Conservation (phyloP, 2,888 invertebrate genomes). For the Drosophila paracracens region DNA sequence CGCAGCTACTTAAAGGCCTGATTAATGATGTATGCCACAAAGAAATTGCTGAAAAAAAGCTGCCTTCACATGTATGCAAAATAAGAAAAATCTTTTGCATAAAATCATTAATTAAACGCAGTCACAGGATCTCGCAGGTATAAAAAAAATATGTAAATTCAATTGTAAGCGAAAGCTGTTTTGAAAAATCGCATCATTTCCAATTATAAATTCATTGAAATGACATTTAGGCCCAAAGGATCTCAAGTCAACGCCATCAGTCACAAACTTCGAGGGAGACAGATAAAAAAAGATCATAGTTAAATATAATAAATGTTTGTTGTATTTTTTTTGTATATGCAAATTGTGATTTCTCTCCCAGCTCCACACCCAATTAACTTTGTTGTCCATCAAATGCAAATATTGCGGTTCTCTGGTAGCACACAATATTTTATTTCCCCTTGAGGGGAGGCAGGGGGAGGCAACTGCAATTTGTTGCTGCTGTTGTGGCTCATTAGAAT, state of each 20-base stretch:
- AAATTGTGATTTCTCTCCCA: slow-evolving; percentile 54
- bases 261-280: slow-evolving; percentile 44
- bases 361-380: slow-evolving; percentile 80
- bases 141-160: slow-evolving; percentile 69
- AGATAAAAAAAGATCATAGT: slow-evolving; percentile 45
- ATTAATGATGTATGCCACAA: slow-evolving; percentile 69
- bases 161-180: slow-evolving; percentile 33
- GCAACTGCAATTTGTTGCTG: slow-evolving; percentile 71
- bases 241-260: slow-evolving; percentile 61
- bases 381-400: slow-evolving; percentile 81
- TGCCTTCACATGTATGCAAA: slow-evolving; percentile 60
- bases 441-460: background rate
- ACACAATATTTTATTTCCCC: slow-evolving; percentile 18
- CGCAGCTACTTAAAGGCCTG: slow-evolving; percentile 65
- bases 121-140: slow-evolving; percentile 40
- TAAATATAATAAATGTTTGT: slow-evolving; percentile 76
- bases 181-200: slow-evolving; percentile 58
- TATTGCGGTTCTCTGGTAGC: slow-evolving; percentile 67
- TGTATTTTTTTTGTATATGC: slow-evolving; percentile 51
- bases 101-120: slow-evolving; percentile 82
- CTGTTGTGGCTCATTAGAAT: slow-evolving; percentile 78
- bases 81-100: slow-evolving; percentile 68
- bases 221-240: slow-evolving; percentile 72
- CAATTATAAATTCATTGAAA: slow-evolving; percentile 81
- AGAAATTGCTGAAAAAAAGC: slow-evolving; percentile 24